phyloP scores from a whole-genome alignment of 2,797 vertebrate genomes.

The Danio jaintianensis region DNA sequence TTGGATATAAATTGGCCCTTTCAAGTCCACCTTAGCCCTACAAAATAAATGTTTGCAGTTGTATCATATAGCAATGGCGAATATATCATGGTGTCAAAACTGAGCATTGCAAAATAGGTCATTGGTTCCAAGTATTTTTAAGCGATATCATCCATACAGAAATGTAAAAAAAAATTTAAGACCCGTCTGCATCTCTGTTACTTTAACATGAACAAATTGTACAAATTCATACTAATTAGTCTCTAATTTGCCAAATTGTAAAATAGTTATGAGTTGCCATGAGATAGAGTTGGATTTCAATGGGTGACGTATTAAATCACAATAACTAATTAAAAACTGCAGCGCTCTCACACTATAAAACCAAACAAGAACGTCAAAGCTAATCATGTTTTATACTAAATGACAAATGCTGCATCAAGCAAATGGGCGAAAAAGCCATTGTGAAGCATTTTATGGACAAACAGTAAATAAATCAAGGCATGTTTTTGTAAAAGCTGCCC shows the following conservation, averaged over 20 bases:
- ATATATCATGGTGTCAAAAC: too few relatives aligned
- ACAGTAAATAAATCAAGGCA: constrained; percentile 32
- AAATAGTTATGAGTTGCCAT: too few relatives aligned
- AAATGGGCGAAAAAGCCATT: background rate
- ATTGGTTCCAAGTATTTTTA: too few relatives aligned
- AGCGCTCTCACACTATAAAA: constrained; percentile 12
- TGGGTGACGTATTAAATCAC: too few relatives aligned
- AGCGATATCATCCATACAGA: too few relatives aligned
- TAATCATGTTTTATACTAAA: constrained; percentile 1
- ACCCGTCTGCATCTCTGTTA: background rate
- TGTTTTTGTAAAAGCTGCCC: constrained; percentile 18
- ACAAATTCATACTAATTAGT: too few relatives aligned
- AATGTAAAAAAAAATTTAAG: background rate
- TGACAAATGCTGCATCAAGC: constrained; percentile 6
- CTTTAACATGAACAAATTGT: too few relatives aligned
- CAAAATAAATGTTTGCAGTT: constrained; percentile 6
- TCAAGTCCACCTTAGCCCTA: constrained; percentile 8
- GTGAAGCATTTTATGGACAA: constrained; percentile 13
- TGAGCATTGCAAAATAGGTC: too few relatives aligned
- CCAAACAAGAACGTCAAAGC: background rate
- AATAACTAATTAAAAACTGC: constrained; percentile 11
- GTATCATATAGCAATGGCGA: too few relatives aligned
- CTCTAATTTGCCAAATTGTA: too few relatives aligned
- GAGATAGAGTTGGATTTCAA: too few relatives aligned
- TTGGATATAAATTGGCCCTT: constrained; percentile 49